Evolutionary conservation across 1,140 invertebrate species (phyloP), one percentile per base, ranked within the genome.

Genomic region (Heliconius congener): DNA sequence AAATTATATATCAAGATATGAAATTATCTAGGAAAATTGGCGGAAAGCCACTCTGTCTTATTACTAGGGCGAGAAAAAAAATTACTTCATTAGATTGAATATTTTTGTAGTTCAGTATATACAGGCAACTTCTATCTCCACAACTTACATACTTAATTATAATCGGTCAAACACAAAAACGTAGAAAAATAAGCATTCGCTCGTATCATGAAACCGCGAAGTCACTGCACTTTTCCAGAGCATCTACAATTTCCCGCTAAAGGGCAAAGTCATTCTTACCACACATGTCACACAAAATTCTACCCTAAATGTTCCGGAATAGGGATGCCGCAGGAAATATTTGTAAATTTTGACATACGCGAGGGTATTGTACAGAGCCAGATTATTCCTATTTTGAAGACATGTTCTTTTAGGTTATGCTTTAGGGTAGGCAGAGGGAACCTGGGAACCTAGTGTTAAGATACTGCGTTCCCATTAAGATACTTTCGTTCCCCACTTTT

Each of bases 151-250:
- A 66, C 34, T 30, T 37, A 75, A 60, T 42, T 76, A 60, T 42
- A 74, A 73, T n/a, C 77, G 77, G 55, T 72, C 55, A 9, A 57
- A 80, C 82, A 81, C 79, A 80, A 81, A 55, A 78, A 84, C 66
- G 75, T 76, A 76, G 81, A 74, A 76, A 83, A 82, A 86, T 79
- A 82, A 79, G 60, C 11, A 66, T 30, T 16, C 27, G 60, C 79
- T 81, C 83, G 85, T 82, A 79, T 85, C 74, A 82, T 82, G 86
- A 90, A 91, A 87, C 83, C 83, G 90, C 86, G 79, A 82, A 82
- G 88, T 94, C 92, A 93, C 87, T 81, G 86, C 86, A 91, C 87
- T 89, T 88, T 88, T 88, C 83, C 81, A 86, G 86, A 93, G 88
- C 88, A 84, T 84, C 88, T 85, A 85, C 89, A 93, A 94, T 94